phyloP scores from a whole-genome alignment of 2,888 invertebrate genomes.

The Ectobius pallidus region DNA sequence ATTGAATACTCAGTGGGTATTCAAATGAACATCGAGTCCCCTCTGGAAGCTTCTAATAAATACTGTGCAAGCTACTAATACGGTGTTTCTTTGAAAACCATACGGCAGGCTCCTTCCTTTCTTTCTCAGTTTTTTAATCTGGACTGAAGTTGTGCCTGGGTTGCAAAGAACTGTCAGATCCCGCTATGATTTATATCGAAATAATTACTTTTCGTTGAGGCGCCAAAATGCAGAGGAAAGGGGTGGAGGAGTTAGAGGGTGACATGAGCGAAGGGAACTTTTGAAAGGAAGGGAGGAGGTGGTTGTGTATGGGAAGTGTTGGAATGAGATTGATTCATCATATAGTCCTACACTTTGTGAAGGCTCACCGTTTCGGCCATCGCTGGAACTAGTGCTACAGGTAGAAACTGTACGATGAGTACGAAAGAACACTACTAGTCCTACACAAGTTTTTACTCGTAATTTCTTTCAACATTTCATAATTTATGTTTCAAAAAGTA shows the following conservation, averaged over 20 bases:
- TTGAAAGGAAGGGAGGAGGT: not conserved
- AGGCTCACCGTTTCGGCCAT: too few species aligned
- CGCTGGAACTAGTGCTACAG: too few species aligned
- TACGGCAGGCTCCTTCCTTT: constrained; percentile 16
- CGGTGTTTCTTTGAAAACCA: constrained; percentile 32
- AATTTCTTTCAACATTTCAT: too few species aligned
- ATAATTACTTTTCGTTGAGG: constrained; percentile 53
- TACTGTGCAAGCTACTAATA: constrained; percentile 10
- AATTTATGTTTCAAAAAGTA: too few species aligned
- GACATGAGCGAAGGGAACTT: constrained; percentile 2
- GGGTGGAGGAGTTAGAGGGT: constrained; percentile 15
- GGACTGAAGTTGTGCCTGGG: constrained; percentile 6
- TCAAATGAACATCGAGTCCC: constrained; percentile 4
- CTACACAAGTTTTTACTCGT: too few species aligned
- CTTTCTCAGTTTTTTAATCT: constrained; percentile 35
- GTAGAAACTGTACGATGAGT: too few species aligned
- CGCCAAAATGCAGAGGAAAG: constrained; percentile 31
- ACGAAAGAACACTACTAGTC: too few species aligned
- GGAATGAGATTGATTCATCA: constrained; percentile 30
- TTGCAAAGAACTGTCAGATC: constrained; percentile 49
- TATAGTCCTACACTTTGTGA: not conserved
- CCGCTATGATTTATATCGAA: constrained; percentile 53
- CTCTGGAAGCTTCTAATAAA: constrained; percentile 17
- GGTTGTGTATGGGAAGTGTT: not conserved
- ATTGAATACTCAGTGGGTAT: constrained; percentile 18